These are phyloP conservation scores for Chondrosia reniformis DNA, from an alignment of 37 sponge, comb jelly and placozoan genomes.

Conservation along the genomic window DNA sequence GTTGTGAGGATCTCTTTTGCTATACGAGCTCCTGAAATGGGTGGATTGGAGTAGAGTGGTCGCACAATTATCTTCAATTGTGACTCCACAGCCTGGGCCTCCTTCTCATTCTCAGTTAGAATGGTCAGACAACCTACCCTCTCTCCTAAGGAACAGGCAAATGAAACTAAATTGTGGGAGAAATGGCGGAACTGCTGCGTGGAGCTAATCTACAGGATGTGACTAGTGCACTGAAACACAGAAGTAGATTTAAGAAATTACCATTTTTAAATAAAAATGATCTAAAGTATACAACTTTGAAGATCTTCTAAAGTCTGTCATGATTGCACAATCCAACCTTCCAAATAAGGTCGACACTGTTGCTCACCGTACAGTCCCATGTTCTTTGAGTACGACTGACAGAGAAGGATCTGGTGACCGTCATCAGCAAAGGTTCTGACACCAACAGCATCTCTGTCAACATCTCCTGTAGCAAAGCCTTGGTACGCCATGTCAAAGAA, in stretches of 20 bases:
- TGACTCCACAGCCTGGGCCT: conserved; percentile 81
- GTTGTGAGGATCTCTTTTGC: conserved; percentile 79
- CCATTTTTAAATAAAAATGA: too few relatives aligned
- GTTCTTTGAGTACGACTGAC: conserved; percentile 97
- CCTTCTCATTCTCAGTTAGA: conserved; percentile 41
- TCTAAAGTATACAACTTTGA: too few relatives aligned
- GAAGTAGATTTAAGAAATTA: too few relatives aligned
- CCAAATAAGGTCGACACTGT: background rate
- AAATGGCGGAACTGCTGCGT: too few relatives aligned
- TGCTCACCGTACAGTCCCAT: conserved; percentile 94
- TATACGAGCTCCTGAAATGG: conserved; percentile 84
- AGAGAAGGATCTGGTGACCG: conserved; percentile 74
- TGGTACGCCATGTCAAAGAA: conserved; percentile 96
- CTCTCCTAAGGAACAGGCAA: conserved; percentile 52
- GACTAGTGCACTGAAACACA: too few relatives aligned
- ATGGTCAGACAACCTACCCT: conserved; percentile 78
- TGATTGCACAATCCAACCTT: background rate
- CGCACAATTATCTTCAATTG: conserved; percentile 92
- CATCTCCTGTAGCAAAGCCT: conserved; percentile 92
- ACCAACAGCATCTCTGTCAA: conserved; percentile 85
- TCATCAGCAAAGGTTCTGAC: conserved; percentile 75
- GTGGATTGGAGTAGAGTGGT: conserved; percentile 95
- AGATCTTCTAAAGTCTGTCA: too few relatives aligned
- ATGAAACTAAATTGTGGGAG: background rate
- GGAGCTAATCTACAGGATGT: too few relatives aligned